These are phyloP conservation scores for Trichonephila inaurata DNA, from an alignment of 1,140 invertebrate genomes.

Conservation along the genomic window DNA sequence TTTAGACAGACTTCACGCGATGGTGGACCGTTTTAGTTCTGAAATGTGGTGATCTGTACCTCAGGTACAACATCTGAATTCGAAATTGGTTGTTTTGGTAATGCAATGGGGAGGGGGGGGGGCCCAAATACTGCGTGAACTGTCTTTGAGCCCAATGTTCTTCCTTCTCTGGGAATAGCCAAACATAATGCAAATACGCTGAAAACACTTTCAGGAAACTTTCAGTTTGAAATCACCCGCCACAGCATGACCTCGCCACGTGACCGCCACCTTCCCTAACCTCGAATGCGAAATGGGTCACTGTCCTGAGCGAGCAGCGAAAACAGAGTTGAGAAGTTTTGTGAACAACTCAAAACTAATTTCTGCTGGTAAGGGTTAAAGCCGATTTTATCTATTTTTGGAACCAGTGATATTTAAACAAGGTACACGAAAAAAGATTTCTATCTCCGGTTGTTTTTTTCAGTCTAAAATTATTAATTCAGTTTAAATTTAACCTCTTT, in stretches of 20 bases:
- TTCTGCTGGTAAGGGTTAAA: neutral
- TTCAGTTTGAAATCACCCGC: neutral
- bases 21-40: neutral
- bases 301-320: slow-evolving; percentile 32
- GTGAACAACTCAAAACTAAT: neutral
- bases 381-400: slow-evolving; percentile 31
- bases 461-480: neutral
- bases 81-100: neutral
- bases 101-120: neutral
- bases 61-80: neutral
- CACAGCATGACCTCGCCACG: slow-evolving; percentile 39
- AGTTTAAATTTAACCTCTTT: neutral
- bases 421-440: neutral
- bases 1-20: neutral
- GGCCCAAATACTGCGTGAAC: neutral
- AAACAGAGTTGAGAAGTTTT: neutral
- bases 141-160: neutral
- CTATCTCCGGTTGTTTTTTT: neutral
- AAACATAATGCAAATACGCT: neutral
- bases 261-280: slow-evolving; percentile 48
- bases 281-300: slow-evolving; percentile 57
- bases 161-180: neutral
- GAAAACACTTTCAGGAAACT: slow-evolving; percentile 12
- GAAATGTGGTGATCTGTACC: neutral
- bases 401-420: neutral